phyloP scores from a whole-genome alignment of 2,888 invertebrate species.

The Mimachlamys varia region DNA sequence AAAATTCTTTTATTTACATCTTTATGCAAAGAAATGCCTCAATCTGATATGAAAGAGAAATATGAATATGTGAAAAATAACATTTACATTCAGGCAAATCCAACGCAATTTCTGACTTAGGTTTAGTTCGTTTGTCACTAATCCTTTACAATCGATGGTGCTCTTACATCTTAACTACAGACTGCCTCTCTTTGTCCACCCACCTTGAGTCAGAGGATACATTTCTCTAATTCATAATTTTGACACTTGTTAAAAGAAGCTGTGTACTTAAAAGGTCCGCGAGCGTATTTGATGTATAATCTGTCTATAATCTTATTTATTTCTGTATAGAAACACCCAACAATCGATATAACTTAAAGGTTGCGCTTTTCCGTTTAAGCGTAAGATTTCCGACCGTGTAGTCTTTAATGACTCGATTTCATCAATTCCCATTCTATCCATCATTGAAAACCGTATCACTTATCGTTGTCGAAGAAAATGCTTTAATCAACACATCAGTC shows the following conservation, averaged over 20 bases:
- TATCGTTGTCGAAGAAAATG: slow-evolving; percentile 22
- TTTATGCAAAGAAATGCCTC: not conserved
- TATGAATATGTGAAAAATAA: not conserved
- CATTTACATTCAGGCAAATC: not conserved
- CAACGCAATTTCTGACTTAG: not conserved
- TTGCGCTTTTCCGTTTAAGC: slow-evolving; percentile 23
- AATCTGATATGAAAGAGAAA: not conserved
- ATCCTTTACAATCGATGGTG: not conserved
- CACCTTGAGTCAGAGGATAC: not conserved
- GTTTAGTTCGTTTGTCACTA: not conserved
- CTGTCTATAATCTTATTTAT: slow-evolving; percentile 28
- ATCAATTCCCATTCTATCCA: slow-evolving; percentile 24
- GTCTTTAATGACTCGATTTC: slow-evolving; percentile 26
- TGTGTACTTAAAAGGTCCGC: slow-evolving; percentile 5
- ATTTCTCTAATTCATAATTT: slow-evolving; percentile 29
- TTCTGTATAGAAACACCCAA: not conserved
- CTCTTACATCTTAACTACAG: not conserved
- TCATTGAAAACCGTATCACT: slow-evolving; percentile 36
- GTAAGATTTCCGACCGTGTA: slow-evolving; percentile 17
- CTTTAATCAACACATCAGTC: slow-evolving; percentile 33
- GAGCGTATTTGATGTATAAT: slow-evolving; percentile 10
- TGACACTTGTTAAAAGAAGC: slow-evolving; percentile 34
- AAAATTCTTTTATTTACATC: not conserved
- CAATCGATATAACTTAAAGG: slow-evolving; percentile 17
- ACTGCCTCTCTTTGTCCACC: slow-evolving; percentile 5